Evolutionary conservation across 2,113 vertebrate species (phyloP).

Genomic region (Neogale vison): DNA sequence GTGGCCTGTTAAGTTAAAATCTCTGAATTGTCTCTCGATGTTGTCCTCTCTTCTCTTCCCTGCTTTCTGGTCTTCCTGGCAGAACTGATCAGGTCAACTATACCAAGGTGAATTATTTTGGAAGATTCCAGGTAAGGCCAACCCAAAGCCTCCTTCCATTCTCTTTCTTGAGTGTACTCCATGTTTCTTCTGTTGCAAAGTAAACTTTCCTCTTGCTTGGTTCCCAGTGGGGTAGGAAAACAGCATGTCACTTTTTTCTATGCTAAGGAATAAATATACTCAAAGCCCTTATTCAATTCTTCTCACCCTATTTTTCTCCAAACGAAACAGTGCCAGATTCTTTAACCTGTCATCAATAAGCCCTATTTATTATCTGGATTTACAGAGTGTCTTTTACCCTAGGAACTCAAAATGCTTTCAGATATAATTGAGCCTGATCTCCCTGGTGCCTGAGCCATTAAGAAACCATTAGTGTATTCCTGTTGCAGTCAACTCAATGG

Average conservation of each 20-base stretch:
- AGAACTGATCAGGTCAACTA: background rate
- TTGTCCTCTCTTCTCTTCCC: background rate
- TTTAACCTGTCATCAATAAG: slow-evolving; percentile 76
- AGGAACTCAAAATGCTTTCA: slow-evolving; percentile 77
- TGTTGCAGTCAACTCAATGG: slow-evolving; percentile 63
- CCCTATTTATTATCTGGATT: slow-evolving; percentile 78
- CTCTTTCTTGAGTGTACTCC: slow-evolving; percentile 12
- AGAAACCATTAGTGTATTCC: slow-evolving; percentile 75
- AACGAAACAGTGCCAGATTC: slow-evolving; percentile 68
- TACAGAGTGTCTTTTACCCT: slow-evolving; percentile 76
- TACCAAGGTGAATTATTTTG: background rate
- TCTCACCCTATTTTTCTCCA: slow-evolving; percentile 55
- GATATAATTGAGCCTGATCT: slow-evolving; percentile 76
- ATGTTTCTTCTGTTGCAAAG: slow-evolving; percentile 42
- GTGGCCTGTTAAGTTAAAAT: background rate
- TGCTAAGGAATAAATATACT: slow-evolving; percentile 47
- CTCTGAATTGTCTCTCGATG: background rate
- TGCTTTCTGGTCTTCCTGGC: background rate
- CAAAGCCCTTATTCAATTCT: slow-evolving; percentile 50
- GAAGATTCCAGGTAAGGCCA: slow-evolving; percentile 6
- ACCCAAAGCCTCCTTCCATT: background rate
- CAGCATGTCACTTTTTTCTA: slow-evolving; percentile 35
- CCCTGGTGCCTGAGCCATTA: slow-evolving; percentile 76
- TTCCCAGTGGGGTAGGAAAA: slow-evolving; percentile 53
- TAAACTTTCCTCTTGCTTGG: slow-evolving; percentile 49